phyloP scores from a whole-genome alignment of 1,140 invertebrate genomes.

The Babylonia areolata region DNA sequence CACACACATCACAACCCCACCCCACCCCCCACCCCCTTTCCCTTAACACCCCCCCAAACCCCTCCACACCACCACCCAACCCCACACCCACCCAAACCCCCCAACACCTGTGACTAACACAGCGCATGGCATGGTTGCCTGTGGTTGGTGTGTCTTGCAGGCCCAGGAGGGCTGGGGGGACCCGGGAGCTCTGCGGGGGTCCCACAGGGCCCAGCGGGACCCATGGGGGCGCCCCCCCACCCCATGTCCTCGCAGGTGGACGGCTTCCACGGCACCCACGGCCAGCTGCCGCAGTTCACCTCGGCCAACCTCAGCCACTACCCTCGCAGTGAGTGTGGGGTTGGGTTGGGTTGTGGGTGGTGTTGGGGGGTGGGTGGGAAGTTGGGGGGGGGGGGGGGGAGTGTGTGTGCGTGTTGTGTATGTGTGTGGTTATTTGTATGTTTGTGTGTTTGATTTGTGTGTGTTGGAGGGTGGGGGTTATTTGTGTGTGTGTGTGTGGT shows the following conservation, averaged over 20 bases:
- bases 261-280: conserved; percentile 29
- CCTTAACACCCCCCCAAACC: background rate
- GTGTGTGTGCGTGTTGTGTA: no score
- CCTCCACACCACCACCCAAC: background rate
- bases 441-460: no score
- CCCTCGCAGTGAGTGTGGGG: conserved; percentile 37
- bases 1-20: no score
- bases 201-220: conserved; percentile 32
- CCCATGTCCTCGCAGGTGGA: conserved; percentile 35
- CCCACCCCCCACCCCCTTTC: background rate
- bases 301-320: conserved; percentile 41
- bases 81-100: background rate
- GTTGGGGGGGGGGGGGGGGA: no score
- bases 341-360: no score
- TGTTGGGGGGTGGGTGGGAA: no score
- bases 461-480: no score
- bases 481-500: no score
- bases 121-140: background rate
- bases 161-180: conserved; percentile 17
- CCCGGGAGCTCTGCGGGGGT: conserved; percentile 40
- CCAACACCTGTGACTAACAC: background rate
- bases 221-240: conserved; percentile 31
- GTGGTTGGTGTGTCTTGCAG: conserved; percentile 22
- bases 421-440: no score
- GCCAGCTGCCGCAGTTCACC: conserved; percentile 29